Evolutionary conservation across 2,797 vertebrate genomes (phyloP).

Genomic region (Myotis vivesi): DNA sequence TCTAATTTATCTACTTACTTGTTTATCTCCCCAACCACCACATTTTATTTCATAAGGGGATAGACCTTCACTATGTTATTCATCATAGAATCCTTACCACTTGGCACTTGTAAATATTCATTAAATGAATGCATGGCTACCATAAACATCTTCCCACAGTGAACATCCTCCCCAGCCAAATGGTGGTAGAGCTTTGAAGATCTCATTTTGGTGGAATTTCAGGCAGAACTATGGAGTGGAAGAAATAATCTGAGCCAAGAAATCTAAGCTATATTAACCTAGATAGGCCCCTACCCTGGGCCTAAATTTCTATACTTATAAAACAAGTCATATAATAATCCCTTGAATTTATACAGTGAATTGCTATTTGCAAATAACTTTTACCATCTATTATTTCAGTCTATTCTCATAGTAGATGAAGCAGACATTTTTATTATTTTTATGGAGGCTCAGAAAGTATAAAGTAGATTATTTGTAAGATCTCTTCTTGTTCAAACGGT

Average conservation of each 20-base stretch:
- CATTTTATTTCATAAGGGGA: not conserved
- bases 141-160: not conserved
- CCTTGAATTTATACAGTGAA: not conserved
- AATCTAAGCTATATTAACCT: not conserved
- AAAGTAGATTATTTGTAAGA: not conserved
- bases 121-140: not conserved
- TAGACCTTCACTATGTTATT: not conserved
- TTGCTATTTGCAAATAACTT: conserved; percentile 20
- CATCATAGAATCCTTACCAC: not conserved
- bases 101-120: not conserved
- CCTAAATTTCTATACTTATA: conserved; percentile 15
- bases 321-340: not conserved
- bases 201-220: conserved; percentile 26
- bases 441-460: not conserved
- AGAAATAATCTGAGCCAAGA: conserved; percentile 21
- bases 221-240: not conserved
- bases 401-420: not conserved
- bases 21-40: not conserved
- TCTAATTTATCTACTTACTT: not conserved
- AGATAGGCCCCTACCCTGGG: not conserved
- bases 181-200: not conserved
- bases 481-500: conserved; percentile 17
- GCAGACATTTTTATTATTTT: conserved; percentile 35
- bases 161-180: conserved; percentile 24
- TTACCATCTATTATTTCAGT: not conserved